These are phyloP conservation scores for Xanthorhoe designata DNA, from an alignment of 2,888 invertebrate genomes.

Conservation along the genomic window DNA sequence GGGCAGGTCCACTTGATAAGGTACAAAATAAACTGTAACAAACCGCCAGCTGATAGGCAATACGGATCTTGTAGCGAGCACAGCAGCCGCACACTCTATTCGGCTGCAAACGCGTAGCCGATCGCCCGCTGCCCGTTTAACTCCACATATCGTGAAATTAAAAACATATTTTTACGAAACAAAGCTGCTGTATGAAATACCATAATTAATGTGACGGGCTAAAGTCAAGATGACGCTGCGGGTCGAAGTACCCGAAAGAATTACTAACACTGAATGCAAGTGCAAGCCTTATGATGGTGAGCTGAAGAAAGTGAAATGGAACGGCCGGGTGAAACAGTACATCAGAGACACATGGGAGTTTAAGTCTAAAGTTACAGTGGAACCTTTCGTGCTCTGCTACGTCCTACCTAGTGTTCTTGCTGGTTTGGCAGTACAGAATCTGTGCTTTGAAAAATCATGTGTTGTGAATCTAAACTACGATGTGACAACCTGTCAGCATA, in stretches of 20 bases:
- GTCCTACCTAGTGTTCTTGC: conserved; percentile 88
- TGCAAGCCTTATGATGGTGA: conserved; percentile 67
- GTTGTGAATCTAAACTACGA: conserved; percentile 84
- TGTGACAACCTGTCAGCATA: conserved; percentile 81
- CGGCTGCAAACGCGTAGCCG: conserved; percentile 63
- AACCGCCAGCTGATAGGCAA: conserved; percentile 74
- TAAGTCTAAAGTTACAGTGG: conserved; percentile 85
- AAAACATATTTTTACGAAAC: conserved; percentile 26
- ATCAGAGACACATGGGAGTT: conserved; percentile 74
- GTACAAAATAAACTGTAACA: conserved; percentile 79
- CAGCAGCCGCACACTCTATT: conserved; percentile 61
- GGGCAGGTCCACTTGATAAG: conserved; percentile 70
- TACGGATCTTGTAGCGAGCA: conserved; percentile 63
- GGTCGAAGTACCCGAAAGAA: conserved; percentile 80
- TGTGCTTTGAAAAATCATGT: conserved; percentile 86
- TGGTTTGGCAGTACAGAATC: conserved; percentile 84
- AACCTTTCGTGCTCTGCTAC: conserved; percentile 88
- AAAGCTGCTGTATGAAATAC: conserved; percentile 50
- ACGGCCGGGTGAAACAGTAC: conserved; percentile 69
- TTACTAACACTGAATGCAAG: conserved; percentile 73
- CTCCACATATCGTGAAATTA: conserved; percentile 8
- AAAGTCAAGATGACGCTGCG: conserved; percentile 79
- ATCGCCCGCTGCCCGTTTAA: conserved; percentile 43
- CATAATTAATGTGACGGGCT: conserved; percentile 64
- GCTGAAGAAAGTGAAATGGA: conserved; percentile 64